Conservation (phyloP, 2,113 vertebrate species). For the Stegastes partitus region DNA sequence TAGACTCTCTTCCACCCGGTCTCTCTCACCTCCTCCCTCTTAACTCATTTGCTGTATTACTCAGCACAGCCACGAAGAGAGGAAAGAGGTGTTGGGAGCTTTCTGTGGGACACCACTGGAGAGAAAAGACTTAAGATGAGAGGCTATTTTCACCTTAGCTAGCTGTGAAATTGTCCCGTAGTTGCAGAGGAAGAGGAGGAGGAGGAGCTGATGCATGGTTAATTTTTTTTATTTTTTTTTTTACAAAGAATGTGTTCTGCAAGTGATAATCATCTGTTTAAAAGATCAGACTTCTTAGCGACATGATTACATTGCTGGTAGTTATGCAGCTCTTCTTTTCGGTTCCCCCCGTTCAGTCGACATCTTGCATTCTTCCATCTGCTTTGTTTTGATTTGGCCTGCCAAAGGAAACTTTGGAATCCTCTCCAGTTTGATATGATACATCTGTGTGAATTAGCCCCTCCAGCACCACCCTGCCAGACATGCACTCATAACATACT, state of each 20-base stretch:
- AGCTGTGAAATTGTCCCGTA: conserved; percentile 22
- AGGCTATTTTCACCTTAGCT: conserved; percentile 16
- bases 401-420: conserved; percentile 75
- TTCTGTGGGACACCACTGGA: conserved; percentile 38
- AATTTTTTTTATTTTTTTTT: not conserved
- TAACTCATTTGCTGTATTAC: conserved; percentile 59
- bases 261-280: conserved; percentile 58
- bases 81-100: conserved; percentile 35
- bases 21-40: conserved; percentile 50
- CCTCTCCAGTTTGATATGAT: conserved; percentile 63
- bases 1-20: conserved; percentile 48
- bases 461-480: not conserved
- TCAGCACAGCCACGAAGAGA: conserved; percentile 57
- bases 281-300: conserved; percentile 40
- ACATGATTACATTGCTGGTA: conserved; percentile 39
- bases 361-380: conserved; percentile 43
- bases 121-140: conserved; percentile 17
- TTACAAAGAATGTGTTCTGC: conserved; percentile 19
- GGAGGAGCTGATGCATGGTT: conserved; percentile 13
- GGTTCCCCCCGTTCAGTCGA: conserved; percentile 2
- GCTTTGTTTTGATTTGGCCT: conserved; percentile 68
- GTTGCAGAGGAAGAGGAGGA: conserved; percentile 27
- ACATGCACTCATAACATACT: not conserved
- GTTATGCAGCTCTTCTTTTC: conserved; percentile 29
- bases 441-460: conserved; percentile 65